phyloP scores from a whole-genome alignment of 2,113 vertebrate genomes.

The Oriolus oriolus region DNA sequence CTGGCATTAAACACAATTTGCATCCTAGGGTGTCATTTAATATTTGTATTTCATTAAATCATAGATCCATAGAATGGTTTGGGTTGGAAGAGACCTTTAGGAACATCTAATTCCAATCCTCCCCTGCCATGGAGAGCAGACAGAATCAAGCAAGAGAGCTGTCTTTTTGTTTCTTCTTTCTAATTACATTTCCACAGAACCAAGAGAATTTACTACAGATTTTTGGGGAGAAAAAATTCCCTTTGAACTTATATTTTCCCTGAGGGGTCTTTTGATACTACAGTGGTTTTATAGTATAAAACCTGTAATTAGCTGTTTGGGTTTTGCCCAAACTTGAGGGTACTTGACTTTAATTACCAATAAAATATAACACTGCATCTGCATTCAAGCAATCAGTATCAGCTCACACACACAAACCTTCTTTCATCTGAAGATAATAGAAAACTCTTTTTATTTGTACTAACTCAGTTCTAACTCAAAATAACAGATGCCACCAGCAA shows the following conservation, averaged over 20 bases:
- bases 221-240: background rate
- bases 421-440: background rate
- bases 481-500: background rate
- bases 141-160: background rate
- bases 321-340: slow-evolving; percentile 47
- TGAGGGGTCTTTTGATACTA: slow-evolving; percentile 9
- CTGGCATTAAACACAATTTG: background rate
- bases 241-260: background rate
- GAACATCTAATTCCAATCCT: background rate
- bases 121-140: background rate
- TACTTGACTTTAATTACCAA: slow-evolving; percentile 40
- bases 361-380: background rate
- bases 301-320: slow-evolving; percentile 45
- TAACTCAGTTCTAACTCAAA: background rate
- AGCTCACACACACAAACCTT: background rate
- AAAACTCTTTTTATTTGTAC: slow-evolving; percentile 28
- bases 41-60: background rate
- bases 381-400: slow-evolving; percentile 17
- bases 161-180: background rate
- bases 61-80: background rate
- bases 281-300: slow-evolving; percentile 19
- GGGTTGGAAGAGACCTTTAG: background rate
- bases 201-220: background rate
- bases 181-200: background rate
- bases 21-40: background rate